Conservation (phyloP, 2,113 vertebrate species). For the Phalacrocorax carbo region DNA sequence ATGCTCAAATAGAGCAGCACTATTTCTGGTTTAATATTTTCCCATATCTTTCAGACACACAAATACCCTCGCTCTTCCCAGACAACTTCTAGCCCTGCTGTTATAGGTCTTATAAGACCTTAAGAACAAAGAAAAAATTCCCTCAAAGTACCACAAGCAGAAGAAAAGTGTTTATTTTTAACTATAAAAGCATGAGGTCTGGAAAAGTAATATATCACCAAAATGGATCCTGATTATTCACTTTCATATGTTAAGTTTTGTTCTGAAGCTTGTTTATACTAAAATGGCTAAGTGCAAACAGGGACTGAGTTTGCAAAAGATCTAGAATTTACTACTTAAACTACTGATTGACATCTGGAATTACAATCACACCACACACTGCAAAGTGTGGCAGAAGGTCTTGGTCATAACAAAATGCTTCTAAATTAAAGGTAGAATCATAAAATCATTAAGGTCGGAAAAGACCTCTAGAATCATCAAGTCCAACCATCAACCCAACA, state of each 20-base stretch:
- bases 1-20: background rate
- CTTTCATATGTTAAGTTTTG: background rate
- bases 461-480: too few species aligned
- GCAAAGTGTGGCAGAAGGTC: background rate
- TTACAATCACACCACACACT: background rate
- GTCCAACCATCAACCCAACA: too few species aligned
- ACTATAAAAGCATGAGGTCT: background rate
- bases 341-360: background rate
- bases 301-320: background rate
- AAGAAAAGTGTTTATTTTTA: background rate
- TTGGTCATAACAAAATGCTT: background rate
- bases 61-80: background rate
- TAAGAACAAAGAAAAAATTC: background rate
- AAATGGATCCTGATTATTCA: background rate
- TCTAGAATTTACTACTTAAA: background rate
- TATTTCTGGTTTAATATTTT: background rate
- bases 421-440: background rate
- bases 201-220: background rate
- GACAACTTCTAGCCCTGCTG: background rate
- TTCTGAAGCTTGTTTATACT: background rate
- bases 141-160: background rate
- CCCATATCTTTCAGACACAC: rapidly evolving
- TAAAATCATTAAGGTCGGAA: too few species aligned
- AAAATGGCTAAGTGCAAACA: background rate
- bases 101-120: background rate